Evolutionary conservation across 2,888 invertebrate species (phyloP).

Genomic region (Perizoma flavofasciatum): DNA sequence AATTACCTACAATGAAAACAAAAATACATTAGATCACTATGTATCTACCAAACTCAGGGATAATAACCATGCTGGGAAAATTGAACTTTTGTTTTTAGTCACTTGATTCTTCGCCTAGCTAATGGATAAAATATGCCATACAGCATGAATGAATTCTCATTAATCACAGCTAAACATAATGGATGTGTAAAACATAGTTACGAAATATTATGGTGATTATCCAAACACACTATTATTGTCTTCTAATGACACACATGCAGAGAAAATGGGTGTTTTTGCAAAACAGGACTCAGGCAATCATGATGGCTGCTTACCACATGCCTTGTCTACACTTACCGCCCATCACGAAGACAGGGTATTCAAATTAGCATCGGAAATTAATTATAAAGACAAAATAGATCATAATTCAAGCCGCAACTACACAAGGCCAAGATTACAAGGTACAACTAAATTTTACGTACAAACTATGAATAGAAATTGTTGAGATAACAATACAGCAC

Average conservation of each 20-base stretch:
- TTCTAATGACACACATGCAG: too few relatives aligned
- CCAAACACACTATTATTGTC: neutral
- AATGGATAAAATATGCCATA: too few relatives aligned
- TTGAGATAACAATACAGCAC: constrained; percentile 39
- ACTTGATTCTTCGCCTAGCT: neutral
- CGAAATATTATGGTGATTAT: neutral
- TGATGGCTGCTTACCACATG: constrained; percentile 39
- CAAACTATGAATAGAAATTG: constrained; percentile 29
- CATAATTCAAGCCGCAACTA: constrained; percentile 56
- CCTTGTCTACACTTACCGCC: constrained; percentile 66
- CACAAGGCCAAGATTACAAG: constrained; percentile 68
- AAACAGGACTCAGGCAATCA: constrained; percentile 34
- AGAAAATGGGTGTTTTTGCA: constrained; percentile 1
- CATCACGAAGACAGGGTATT: constrained; percentile 60
- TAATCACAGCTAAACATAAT: neutral
- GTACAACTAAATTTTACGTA: constrained; percentile 35
- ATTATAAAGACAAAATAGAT: constrained; percentile 37
- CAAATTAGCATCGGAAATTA: constrained; percentile 58
- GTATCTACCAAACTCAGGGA: constrained; percentile 5
- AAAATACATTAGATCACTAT: constrained; percentile 31
- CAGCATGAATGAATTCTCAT: too few relatives aligned
- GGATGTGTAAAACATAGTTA: too few relatives aligned
- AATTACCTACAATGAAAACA: constrained; percentile 51
- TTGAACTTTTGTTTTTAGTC: neutral
- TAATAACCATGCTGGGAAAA: constrained; percentile 2